Evolutionary conservation across 2,797 vertebrate species (phyloP), one percentile per base, ranked within the genome.

Genomic region (Iguana delicatissima): DNA sequence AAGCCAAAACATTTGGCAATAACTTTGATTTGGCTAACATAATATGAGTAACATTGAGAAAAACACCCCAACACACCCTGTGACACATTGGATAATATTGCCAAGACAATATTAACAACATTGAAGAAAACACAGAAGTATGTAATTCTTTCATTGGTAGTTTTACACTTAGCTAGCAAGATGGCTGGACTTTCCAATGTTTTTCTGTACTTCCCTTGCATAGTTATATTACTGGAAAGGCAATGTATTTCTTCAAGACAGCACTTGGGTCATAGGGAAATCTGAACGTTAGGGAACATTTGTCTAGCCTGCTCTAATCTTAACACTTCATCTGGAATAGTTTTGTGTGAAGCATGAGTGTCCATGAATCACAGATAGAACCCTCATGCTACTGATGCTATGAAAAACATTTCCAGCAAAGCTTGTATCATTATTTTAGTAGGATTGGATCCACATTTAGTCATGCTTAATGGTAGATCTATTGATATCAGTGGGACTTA

Each of bases 41-140:
- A 86, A 89, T 64, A 89, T 88, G 89, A 81, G 76, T 59, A 90
- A 90, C 29, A 74, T 50, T 86, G 67, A 81, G 84, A 38, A 80
- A 92, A 77, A n/a, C 90, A 92, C 87, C 80, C 35, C 90, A 87
- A 91, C 93, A 94, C 93, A 29, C 95, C 93, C 94, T 91, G n/a
- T 96, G 95, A 96, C 0, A 3, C 92, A 94, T 74, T 74, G 2
- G 91, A 84, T 2, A 87, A 62, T 55, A 29, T 55, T 81, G 80
- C 2, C 1, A 93, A 93, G 92, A n/a, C 64, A 84, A 87, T 62
- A 52, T 67, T 74, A 18, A 82, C 35, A 77, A 46, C 88, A 86
- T 83, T 93, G 91, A 89, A 89, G 93, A 89, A 94, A 93, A 64
- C 0, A 0, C 76, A 12, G 62, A 57, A 85, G 73, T 72, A 69